Conservation (phyloP, 2,888 invertebrate species). For the Caenorhabditis sinica region DNA sequence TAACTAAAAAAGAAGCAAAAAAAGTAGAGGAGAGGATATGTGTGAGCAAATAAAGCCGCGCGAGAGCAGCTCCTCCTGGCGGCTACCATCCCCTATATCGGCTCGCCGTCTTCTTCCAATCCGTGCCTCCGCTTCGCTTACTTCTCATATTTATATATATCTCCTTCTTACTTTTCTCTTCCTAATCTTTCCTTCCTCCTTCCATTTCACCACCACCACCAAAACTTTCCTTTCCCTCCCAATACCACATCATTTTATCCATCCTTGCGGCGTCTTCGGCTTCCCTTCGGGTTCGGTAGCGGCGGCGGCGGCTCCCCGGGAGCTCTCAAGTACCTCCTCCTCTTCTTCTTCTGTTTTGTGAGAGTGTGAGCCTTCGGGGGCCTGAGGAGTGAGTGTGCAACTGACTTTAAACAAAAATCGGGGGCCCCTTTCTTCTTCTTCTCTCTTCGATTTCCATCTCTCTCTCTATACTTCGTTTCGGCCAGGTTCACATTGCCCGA, state of each 20-base stretch:
- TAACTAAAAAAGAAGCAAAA: slow-evolving; percentile 12
- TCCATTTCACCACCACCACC: background rate
- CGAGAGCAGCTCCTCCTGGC: slow-evolving; percentile 5
- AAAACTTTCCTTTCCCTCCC: slow-evolving; percentile 2
- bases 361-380: slow-evolving; percentile 42
- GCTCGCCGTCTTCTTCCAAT: slow-evolving; percentile 29
- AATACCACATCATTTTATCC: background rate
- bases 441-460: slow-evolving; percentile 3
- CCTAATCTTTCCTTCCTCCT: background rate
- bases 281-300: slow-evolving; percentile 10
- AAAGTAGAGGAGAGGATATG: slow-evolving; percentile 13
- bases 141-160: slow-evolving; percentile 30
- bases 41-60: slow-evolving; percentile 60
- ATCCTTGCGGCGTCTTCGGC: background rate
- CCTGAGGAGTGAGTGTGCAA: slow-evolving; percentile 65
- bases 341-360: slow-evolving; percentile 53
- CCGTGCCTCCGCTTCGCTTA: slow-evolving; percentile 8
- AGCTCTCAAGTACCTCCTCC: slow-evolving; percentile 61
- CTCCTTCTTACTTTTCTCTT: background rate
- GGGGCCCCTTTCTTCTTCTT: slow-evolving; percentile 15
- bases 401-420: slow-evolving; percentile 67
- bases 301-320: slow-evolving; percentile 44
- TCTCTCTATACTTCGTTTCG: background rate
- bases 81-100: slow-evolving; percentile 22
- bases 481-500: slow-evolving; percentile 44